phyloP scores from a whole-genome alignment of 2,113 vertebrate species.

The Cacatua alba region DNA sequence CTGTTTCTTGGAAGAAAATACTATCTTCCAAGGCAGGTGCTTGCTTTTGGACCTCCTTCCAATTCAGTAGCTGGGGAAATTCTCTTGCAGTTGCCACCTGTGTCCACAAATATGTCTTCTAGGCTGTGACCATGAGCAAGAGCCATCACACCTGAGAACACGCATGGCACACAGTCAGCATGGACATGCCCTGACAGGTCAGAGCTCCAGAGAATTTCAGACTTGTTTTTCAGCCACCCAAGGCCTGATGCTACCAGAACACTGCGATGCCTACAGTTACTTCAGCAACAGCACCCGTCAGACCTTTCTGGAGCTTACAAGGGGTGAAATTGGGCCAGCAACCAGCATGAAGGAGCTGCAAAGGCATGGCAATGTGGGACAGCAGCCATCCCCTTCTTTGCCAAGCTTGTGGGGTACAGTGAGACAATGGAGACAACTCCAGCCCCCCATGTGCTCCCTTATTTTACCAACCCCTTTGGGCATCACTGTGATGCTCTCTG shows the following conservation, averaged over 20 bases:
- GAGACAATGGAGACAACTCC: neutral
- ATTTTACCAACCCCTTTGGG: neutral
- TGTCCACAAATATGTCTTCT: neutral
- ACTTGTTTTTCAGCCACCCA: neutral
- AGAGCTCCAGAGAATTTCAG: neutral
- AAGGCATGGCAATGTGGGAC: neutral
- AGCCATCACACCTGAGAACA: neutral
- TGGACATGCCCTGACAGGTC: no score
- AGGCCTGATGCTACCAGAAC: neutral
- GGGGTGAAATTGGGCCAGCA: neutral
- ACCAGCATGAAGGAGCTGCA: neutral
- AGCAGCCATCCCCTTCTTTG: neutral
- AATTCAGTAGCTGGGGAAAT: neutral
- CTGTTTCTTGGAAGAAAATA: neutral
- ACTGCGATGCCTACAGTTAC: neutral
- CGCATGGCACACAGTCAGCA: accelerated
- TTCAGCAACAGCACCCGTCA: neutral
- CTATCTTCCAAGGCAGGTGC: neutral
- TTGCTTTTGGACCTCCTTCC: neutral
- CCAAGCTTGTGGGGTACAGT: neutral
- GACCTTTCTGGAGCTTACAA: neutral
- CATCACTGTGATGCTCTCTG: accelerated
- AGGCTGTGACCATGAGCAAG: neutral
- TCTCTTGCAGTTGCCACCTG: neutral
- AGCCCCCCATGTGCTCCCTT: accelerated